Evolutionary conservation across 2,888 invertebrate genomes (phyloP), one percentile per base, ranked within the genome.

Genomic region (Chloroclysta siterata): DNA sequence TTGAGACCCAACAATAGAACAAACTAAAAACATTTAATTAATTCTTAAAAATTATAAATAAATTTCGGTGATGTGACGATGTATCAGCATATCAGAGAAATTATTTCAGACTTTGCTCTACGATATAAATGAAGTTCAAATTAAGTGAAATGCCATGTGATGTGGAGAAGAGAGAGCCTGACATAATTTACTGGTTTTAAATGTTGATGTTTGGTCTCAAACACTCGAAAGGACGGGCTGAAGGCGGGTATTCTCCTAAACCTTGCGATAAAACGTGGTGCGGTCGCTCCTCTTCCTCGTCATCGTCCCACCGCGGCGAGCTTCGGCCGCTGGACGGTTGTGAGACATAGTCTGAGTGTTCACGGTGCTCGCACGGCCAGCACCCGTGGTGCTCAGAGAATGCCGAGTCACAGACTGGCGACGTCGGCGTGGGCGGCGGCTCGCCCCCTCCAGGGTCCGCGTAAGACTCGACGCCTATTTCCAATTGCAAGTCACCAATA

Each of bases 371-470:
- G 80, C 92, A 90, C 62, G 92, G 91, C 89, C 91, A 90, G 75
- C 91, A 90, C 66, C 90, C 90, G 77, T 88, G 88, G 76, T 93
- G 93, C 71, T 93, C 93, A 67, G 92, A 92, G 84, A 82, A 93
- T 68, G 90, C 94, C 61, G 90, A 93, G 85, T 90, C 94, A 84
- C 85, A 93, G 73, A 89, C 90, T 57, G 90, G 93, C 65, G 90
- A 93, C 71, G 88, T 89, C 77, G 90, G 93, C 70, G 92, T 89
- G 58, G 89, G 89, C 29, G 92, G 90, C 53, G 89, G 90, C 81
- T 87, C 87, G 58, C 90, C 92, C 79, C 91, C 92, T 11, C 92
- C 93, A 28, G 91, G 91, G 72, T 92, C 93, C 72, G 87, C 88
- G 76, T 87, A 91, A 71, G 91, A 88, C 75, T 92, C 93, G 82